These are phyloP conservation scores for Ariolimax columbianus DNA, from an alignment of 2,888 invertebrate species.

Conservation along the genomic window DNA sequence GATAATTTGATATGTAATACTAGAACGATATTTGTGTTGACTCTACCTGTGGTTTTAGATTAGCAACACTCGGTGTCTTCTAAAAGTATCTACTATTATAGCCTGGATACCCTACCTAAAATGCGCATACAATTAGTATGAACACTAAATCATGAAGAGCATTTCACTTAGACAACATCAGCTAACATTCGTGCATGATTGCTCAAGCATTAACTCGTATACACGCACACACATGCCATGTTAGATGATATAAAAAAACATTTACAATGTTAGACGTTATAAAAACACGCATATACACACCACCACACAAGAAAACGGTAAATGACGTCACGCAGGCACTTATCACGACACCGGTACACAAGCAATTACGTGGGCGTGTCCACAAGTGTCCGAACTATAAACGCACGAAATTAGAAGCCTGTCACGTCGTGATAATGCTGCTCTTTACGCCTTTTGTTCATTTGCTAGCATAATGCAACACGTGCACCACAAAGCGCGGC, in stretches of 20 bases:
- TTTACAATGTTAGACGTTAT: too few species aligned
- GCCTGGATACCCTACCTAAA: too few species aligned
- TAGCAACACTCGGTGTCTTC: too few species aligned
- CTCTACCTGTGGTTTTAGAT: too few species aligned
- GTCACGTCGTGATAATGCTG: not conserved
- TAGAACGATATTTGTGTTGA: too few species aligned
- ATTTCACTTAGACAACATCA: not conserved
- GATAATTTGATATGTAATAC: too few species aligned
- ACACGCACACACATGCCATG: not conserved
- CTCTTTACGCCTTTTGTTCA: conserved; percentile 14
- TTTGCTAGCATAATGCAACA: conserved; percentile 5
- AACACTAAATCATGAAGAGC: not conserved
- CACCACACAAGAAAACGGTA: not conserved
- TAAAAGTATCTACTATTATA: too few species aligned
- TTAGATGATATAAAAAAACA: too few species aligned
- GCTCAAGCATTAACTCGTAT: not conserved
- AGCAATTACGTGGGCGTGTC: conserved; percentile 15
- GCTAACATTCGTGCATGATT: not conserved
- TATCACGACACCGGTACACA: not conserved
- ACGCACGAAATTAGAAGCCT: not conserved
- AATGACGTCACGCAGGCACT: not conserved
- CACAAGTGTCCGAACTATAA: not conserved
- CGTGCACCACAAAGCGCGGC: not conserved
- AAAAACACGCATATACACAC: not conserved
- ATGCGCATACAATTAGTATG: not conserved